Conservation (phyloP, 92 coral and sea anemone species). For the Zoanthus gigantus region DNA sequence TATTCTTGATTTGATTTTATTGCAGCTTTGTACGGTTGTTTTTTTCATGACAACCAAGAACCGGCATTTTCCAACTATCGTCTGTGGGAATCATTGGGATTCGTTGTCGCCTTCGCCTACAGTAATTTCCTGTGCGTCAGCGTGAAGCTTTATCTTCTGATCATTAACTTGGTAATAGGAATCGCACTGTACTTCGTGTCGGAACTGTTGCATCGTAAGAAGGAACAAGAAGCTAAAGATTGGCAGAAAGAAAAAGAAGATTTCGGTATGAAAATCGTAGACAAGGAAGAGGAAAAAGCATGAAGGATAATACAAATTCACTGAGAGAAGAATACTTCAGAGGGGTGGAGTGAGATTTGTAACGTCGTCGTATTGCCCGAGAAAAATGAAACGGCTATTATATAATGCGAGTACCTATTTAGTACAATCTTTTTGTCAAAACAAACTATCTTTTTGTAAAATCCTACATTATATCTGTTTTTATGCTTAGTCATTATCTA, state of each 20-base stretch:
- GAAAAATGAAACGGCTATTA: no score
- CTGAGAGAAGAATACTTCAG: no score
- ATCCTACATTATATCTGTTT: no score
- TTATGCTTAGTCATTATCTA: no score
- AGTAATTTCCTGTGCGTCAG: slow-evolving; percentile 71
- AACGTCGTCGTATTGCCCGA: no score
- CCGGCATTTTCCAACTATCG: slow-evolving; percentile 88
- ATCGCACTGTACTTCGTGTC: slow-evolving; percentile 65
- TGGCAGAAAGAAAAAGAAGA: slow-evolving; percentile 38
- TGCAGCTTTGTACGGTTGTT: slow-evolving; percentile 77
- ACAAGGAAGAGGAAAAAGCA: background rate
- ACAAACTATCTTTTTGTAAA: no score
- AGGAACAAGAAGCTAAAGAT: slow-evolving; percentile 2
- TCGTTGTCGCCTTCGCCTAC: slow-evolving; percentile 76
- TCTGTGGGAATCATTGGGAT: slow-evolving; percentile 84
- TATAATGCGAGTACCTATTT: no score
- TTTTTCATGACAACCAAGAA: slow-evolving; percentile 86
- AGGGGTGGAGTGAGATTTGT: no score
- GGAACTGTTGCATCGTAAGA: slow-evolving; percentile 48
- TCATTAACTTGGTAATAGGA: slow-evolving; percentile 63
- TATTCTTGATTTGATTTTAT: background rate
- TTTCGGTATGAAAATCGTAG: slow-evolving; percentile 12
- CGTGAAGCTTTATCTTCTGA: slow-evolving; percentile 72
- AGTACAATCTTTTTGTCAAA: no score
- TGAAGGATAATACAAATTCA: background rate